These are phyloP conservation scores for Petromus typicus DNA, from an alignment of 2,113 vertebrate species.

Conservation along the genomic window DNA sequence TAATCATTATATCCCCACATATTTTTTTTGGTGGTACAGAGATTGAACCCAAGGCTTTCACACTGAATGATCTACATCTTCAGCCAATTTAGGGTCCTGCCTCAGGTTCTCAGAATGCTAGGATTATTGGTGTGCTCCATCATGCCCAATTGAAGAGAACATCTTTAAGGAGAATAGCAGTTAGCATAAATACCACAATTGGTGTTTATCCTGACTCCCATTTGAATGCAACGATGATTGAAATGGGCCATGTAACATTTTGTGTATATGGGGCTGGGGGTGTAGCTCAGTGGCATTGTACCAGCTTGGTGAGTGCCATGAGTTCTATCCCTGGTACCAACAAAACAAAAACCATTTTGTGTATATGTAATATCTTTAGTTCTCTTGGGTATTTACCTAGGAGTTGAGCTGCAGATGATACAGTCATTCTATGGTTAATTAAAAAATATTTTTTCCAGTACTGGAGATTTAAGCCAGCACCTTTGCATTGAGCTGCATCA, in stretches of 20 bases:
- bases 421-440: neutral
- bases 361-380: neutral
- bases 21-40: neutral
- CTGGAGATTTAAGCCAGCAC: neutral
- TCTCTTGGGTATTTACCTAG: neutral
- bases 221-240: neutral
- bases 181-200: neutral
- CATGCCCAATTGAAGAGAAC: neutral
- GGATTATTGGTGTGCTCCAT: neutral
- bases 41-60: neutral
- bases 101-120: neutral
- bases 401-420: neutral
- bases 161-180: neutral
- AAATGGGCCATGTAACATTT: too few relatives aligned
- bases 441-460: neutral
- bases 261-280: too few relatives aligned
- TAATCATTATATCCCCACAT: too few relatives aligned
- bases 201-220: neutral
- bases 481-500: neutral
- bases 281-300: too few relatives aligned
- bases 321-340: too few relatives aligned
- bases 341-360: too few relatives aligned
- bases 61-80: neutral
- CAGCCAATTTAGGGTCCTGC: neutral
- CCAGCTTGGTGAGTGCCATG: too few relatives aligned